Conservation (phyloP, 1,140 invertebrate genomes). For the Drosophila simulans region DNA sequence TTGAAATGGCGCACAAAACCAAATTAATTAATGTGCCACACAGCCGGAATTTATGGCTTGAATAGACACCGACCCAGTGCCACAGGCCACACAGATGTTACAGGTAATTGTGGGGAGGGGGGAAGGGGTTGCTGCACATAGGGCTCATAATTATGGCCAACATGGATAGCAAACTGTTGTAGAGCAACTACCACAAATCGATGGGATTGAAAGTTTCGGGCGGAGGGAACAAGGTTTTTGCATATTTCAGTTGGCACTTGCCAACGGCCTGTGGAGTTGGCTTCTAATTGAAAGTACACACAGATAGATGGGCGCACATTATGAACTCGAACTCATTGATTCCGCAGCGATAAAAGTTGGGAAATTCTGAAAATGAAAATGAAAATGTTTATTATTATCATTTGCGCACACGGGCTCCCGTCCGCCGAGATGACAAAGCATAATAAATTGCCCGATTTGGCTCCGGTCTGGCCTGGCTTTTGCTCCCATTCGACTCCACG, state of each 20-base stretch:
- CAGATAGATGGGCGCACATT: slow-evolving; percentile 18
- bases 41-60: slow-evolving; percentile 77
- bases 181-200: slow-evolving; percentile 45
- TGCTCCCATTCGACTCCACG: slow-evolving; percentile 17
- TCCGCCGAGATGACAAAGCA: slow-evolving; percentile 76
- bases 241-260: slow-evolving; percentile 77
- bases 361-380: slow-evolving; percentile 74
- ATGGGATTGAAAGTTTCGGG: slow-evolving; percentile 64
- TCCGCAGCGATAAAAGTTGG: slow-evolving; percentile 52
- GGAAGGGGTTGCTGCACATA: neutral
- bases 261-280: slow-evolving; percentile 71
- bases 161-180: slow-evolving; percentile 3
- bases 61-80: slow-evolving; percentile 47
- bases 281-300: slow-evolving; percentile 81
- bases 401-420: slow-evolving; percentile 59
- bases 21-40: slow-evolving; percentile 83
- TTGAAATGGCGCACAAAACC: slow-evolving; percentile 74
- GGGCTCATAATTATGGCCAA: slow-evolving; percentile 49
- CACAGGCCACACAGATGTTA: slow-evolving; percentile 59
- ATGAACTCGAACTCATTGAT: slow-evolving; percentile 75
- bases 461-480: slow-evolving; percentile 38
- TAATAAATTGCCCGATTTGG: slow-evolving; percentile 66
- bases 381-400: slow-evolving; percentile 81
- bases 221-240: slow-evolving; percentile 49
- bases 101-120: slow-evolving; percentile 50